Evolutionary conservation across 1,140 invertebrate species (phyloP).

Genomic region (Orius insidiosus): DNA sequence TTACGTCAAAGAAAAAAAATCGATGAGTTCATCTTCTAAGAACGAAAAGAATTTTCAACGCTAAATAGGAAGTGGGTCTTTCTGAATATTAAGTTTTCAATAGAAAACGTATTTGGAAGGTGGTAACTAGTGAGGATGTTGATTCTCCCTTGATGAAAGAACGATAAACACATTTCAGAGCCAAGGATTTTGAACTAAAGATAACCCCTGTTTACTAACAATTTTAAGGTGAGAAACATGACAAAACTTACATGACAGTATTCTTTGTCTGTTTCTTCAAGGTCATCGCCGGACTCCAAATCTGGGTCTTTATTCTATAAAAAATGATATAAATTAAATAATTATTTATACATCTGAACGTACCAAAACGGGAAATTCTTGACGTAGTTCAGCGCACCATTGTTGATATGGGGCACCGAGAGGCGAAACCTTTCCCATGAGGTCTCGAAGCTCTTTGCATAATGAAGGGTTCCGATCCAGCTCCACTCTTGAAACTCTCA

Average conservation of each 20-base stretch:
- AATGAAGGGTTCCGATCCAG: conserved; percentile 22
- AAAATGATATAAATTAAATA: conserved; percentile 6
- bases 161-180: no score
- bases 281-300: conserved; percentile 23
- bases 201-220: neutral
- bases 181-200: no score
- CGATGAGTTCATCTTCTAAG: no score
- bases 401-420: conserved; percentile 31
- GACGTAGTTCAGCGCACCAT: conserved; percentile 29
- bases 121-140: no score
- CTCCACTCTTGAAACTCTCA: conserved; percentile 25
- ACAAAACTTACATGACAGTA: conserved; percentile 25
- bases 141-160: no score
- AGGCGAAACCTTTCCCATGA: conserved; percentile 27
- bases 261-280: conserved; percentile 26
- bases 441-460: conserved; percentile 29
- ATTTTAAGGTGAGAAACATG: neutral
- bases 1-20: no score
- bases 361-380: conserved; percentile 28
- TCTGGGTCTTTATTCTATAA: conserved; percentile 26
- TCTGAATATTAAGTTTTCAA: no score
- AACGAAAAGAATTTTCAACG: no score
- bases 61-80: no score
- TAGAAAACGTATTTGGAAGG: no score
- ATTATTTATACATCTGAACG: conserved; percentile 17